Conservation (phyloP, 1,140 invertebrate species). For the Coboldia fuscipes region DNA sequence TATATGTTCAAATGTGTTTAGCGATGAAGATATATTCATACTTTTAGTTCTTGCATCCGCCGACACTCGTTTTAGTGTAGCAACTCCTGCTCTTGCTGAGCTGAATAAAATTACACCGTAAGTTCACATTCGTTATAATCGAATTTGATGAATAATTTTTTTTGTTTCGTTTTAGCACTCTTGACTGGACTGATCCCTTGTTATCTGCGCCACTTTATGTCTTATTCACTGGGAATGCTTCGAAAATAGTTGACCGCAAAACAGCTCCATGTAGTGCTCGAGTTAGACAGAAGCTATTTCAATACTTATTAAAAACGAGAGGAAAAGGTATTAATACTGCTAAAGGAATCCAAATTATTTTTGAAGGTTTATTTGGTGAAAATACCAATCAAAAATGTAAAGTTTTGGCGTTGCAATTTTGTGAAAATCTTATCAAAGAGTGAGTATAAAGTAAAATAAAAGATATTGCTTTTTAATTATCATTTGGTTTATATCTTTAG, state of each 20-base stretch:
- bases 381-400: constrained; percentile 68
- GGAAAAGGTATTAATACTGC: constrained; percentile 60
- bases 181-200: constrained; percentile 51
- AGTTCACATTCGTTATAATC: background rate
- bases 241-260: constrained; percentile 28
- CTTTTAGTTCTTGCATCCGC: constrained; percentile 66
- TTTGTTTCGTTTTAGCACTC: constrained; percentile 31
- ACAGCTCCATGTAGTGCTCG: constrained; percentile 54
- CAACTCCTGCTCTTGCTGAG: constrained; percentile 18
- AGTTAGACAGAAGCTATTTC: constrained; percentile 64
- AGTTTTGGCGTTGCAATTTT: constrained; percentile 57
- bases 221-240: constrained; percentile 46
- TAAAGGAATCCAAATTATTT: constrained; percentile 64
- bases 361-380: constrained; percentile 65
- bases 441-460: constrained; percentile 22
- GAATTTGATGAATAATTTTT: background rate
- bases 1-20: constrained; percentile 50
- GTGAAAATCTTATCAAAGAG: constrained; percentile 58
- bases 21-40: constrained; percentile 47
- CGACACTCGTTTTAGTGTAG: constrained; percentile 44
- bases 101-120: constrained; percentile 14
- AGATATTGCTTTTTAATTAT: background rate
- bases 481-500: constrained; percentile 22
- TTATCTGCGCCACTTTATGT: constrained; percentile 51
- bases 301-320: constrained; percentile 58